Conservation (phyloP, 2,113 vertebrate genomes). For the Charina bottae region DNA sequence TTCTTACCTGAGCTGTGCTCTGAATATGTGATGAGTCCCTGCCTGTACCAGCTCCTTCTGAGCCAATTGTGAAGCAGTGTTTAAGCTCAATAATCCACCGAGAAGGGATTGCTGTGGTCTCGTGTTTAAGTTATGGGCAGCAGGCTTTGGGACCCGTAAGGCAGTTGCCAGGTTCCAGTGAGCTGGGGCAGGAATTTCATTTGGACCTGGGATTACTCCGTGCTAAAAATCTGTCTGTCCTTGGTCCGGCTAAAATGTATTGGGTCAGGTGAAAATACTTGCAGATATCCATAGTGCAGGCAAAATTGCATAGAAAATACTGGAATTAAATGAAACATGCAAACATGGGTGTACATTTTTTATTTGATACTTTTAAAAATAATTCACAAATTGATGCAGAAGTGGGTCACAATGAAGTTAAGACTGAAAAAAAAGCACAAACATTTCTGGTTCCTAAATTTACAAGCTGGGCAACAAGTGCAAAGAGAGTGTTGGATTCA, state of each 20-base stretch:
- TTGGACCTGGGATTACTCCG: not conserved
- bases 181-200: not conserved
- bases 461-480: no score
- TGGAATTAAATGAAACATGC: no score
- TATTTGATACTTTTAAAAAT: no score
- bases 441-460: no score
- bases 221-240: not conserved
- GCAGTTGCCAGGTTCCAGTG: not conserved
- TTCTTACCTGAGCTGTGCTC: not conserved
- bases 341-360: no score
- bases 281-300: not conserved
- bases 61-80: not conserved
- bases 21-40: slow-evolving; percentile 32
- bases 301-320: not conserved
- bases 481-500: no score
- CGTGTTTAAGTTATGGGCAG: not conserved
- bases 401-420: no score
- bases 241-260: not conserved
- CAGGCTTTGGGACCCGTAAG: not conserved
- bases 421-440: no score
- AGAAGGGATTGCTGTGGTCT: slow-evolving; percentile 11
- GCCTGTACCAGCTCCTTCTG: not conserved
- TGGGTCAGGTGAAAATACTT: not conserved
- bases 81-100: not conserved
- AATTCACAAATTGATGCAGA: no score